Evolutionary conservation across 2,888 invertebrate species (phyloP), one percentile per base, ranked within the genome.

Genomic region (Hipparchia sbordonii): DNA sequence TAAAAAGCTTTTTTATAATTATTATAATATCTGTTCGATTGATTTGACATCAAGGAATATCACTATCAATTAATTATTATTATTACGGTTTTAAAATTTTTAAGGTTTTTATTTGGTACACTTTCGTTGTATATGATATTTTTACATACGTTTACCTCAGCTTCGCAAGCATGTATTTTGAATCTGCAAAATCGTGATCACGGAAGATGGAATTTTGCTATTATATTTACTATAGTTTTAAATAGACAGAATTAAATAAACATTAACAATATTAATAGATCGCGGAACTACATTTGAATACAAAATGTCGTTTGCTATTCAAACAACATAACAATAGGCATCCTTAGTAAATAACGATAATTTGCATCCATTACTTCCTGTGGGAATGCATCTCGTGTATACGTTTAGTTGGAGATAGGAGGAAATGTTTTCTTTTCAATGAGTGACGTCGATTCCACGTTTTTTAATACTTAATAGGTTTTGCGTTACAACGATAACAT

Each of bases 311-410:
- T 65, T 70, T n/a, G 60, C 72, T 72, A 74, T 70, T 72, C 70
- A 65, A 68, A 65, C 68, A 71, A 54, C 45, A 68, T 71, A 69
- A 67, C 60, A 67, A 67, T 59, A 63, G 70, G 57, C 67, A 59
- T 67, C 70, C 69, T 71, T 56, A 70, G 62, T 68, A 72, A 74
- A 74, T 72, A 70, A 60, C 71, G 33, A 71, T 71, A 72, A 76
- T 76, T 74, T 74, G 71, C 76, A 74, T 74, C 54, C 54, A 72
- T 48, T 51, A 76, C 72, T 76, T 76, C 76, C 76, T 74, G 62
- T 72, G 67, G 66, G 76, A 76, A 74, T 69, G 45, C 70, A 68
- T 59, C 63, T 72, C 57, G 39, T 68, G 60, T 74, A 66, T 69
- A 23, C 23, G 23, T 72, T 67, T 56, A 71, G 56, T 62, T 52